Conservation (phyloP, 2,113 vertebrate genomes). For the Oncorhynchus kisutch region DNA sequence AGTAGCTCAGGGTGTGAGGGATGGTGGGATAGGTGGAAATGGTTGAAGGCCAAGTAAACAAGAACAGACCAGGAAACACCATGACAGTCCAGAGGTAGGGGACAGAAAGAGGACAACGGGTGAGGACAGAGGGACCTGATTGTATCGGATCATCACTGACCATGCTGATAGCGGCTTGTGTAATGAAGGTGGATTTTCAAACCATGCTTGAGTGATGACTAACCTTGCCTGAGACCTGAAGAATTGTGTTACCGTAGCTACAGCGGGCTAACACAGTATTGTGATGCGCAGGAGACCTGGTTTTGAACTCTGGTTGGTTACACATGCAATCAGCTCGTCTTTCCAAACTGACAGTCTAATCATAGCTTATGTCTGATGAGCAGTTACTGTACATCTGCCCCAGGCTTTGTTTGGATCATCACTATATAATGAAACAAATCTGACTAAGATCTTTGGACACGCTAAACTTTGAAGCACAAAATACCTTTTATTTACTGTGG, state of each 20-base stretch:
- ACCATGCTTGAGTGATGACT: too few relatives aligned
- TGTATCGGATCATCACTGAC: not conserved
- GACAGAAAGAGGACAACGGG: too few relatives aligned
- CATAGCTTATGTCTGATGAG: not conserved
- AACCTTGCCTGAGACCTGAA: too few relatives aligned
- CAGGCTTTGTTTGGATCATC: not conserved
- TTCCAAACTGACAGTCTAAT: not conserved
- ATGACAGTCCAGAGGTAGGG: not conserved
- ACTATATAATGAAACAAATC: too few relatives aligned
- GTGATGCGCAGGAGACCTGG: too few relatives aligned
- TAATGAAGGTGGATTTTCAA: too few relatives aligned
- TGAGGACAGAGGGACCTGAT: not conserved
- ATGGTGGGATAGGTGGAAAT: slow-evolving; percentile 10
- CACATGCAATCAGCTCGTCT: not conserved
- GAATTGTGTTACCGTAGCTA: too few relatives aligned
- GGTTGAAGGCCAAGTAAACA: slow-evolving; percentile 53
- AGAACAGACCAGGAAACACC: slow-evolving; percentile 29
- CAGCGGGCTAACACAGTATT: too few relatives aligned
- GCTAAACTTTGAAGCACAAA: not conserved
- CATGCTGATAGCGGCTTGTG: not conserved
- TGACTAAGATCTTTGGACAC: not conserved
- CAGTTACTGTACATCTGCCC: not conserved
- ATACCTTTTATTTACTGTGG: too few relatives aligned
- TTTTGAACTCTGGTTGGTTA: too few relatives aligned
- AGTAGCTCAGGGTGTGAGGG: slow-evolving; percentile 36